Conservation (phyloP, 2,888 invertebrate genomes). For the Epistrophe grossulariae region DNA sequence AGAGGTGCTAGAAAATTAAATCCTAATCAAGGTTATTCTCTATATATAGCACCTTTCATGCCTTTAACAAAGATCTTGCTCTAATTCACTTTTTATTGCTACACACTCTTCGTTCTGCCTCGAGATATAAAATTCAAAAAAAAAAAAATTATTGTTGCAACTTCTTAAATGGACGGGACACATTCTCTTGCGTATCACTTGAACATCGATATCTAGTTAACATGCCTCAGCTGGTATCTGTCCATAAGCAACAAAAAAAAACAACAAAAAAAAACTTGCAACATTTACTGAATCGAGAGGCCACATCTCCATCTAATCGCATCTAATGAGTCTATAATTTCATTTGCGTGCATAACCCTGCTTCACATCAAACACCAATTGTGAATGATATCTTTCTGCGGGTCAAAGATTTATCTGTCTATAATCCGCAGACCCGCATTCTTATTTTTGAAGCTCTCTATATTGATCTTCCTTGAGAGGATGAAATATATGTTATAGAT, state of each 20-base stretch:
- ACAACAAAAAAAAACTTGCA: constrained; percentile 21
- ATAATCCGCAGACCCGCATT: constrained; percentile 18
- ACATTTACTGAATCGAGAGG: constrained; percentile 37
- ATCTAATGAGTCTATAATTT: constrained; percentile 64
- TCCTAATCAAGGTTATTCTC: constrained; percentile 59
- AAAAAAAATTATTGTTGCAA: constrained; percentile 18
- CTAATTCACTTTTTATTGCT: constrained; percentile 58
- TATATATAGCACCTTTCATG: constrained; percentile 17
- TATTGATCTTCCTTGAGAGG: constrained; percentile 17
- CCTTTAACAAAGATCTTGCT: constrained; percentile 26
- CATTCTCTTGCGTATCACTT: constrained; percentile 34
- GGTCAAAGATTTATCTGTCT: constrained; percentile 30
- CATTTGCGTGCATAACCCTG: constrained; percentile 55
- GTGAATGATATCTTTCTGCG: constrained; percentile 49
- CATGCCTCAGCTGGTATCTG: constrained; percentile 11
- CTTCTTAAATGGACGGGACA: constrained; percentile 9
- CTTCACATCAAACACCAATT: constrained; percentile 24
- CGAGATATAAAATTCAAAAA: neutral
- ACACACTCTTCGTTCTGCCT: constrained; percentile 1
- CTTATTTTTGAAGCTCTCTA: neutral
- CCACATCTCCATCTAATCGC: constrained; percentile 42
- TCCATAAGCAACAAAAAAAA: neutral
- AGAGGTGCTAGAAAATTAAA: constrained; percentile 47
- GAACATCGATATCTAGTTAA: constrained; percentile 56
- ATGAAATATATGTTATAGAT: constrained; percentile 13